Conservation (phyloP, 2,113 vertebrate species). For the Oplegnathus fasciatus region DNA sequence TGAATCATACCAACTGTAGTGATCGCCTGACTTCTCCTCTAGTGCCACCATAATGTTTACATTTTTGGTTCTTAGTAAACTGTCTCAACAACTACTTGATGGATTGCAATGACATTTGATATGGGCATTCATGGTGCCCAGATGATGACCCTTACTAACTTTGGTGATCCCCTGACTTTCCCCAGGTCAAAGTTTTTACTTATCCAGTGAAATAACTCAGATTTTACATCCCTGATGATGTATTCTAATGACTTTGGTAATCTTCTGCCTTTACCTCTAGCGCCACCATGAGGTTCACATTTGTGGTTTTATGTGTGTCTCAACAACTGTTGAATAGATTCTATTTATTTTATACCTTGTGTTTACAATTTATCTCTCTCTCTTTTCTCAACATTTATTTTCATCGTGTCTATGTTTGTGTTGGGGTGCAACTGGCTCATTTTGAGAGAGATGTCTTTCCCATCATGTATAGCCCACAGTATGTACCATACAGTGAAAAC, state of each 20-base stretch:
- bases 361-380: not conserved
- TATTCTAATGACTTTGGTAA: not conserved
- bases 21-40: not conserved
- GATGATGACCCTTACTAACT: not conserved
- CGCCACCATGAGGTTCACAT: no score
- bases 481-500: not conserved
- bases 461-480: slow-evolving; percentile 7
- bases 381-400: not conserved
- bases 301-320: no score
- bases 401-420: not conserved
- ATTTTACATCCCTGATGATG: no score
- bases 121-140: no score
- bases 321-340: not conserved
- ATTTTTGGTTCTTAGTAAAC: not conserved
- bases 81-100: not conserved
- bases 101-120: not conserved
- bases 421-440: not conserved
- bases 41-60: not conserved
- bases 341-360: not conserved
- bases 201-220: no score
- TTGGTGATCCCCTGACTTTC: not conserved
- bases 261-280: not conserved
- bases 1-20: not conserved
- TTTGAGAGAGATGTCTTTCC: not conserved
- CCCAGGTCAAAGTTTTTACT: no score